Evolutionary conservation across 37 sponge, comb jelly and placozoan species (phyloP), one percentile per base, ranked within the genome.

Genomic region (Cliona cf. orientalis): DNA sequence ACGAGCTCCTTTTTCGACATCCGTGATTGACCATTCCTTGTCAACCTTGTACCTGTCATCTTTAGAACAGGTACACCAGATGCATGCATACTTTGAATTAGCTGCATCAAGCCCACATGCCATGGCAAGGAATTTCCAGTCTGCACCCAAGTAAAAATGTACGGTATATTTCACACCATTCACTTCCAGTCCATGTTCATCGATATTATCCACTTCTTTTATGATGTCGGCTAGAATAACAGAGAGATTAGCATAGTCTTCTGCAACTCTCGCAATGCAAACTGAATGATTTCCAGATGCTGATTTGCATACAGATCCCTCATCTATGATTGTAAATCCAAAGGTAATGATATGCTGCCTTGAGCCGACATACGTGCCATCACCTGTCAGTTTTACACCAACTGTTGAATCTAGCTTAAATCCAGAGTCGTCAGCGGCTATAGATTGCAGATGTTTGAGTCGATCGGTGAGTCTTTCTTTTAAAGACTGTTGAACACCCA

Each of bases 1-100:
- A 11, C 40, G 69, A 9, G 69, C 69, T 23, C 69, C 69, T 9
- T 67, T 6, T 7, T 7, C 41, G 9, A 11, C 40, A 23, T 67
- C 41, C 36, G 69, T 6, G 7, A 67, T 67, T 37, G 69, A 67
- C 69, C 69, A 67, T 37, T n/a, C 69, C 22, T 32, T 67, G 41
- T 37, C 41, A 37, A 67, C 36, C n/a, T n/a, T n/a, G 40, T 37
- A 3, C 3, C n/a, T 9, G 9, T 23, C n/a, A 37, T 67, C 40
- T 49, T 49, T 49, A 19, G 53, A 9, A 49, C 53, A 49, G 14
- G 53, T 49, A 49, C 53, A 49, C 53, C 53, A 49, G 14, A 49
- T 49, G 53, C 53, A 49, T 9, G 53, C 53, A 49, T 49, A 49
- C 14, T 9, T 49, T 19, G 53, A 49, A 49, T 14, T 49, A 19